Evolutionary conservation across 2,797 vertebrate species (phyloP).

Genomic region (Falco berigora): DNA sequence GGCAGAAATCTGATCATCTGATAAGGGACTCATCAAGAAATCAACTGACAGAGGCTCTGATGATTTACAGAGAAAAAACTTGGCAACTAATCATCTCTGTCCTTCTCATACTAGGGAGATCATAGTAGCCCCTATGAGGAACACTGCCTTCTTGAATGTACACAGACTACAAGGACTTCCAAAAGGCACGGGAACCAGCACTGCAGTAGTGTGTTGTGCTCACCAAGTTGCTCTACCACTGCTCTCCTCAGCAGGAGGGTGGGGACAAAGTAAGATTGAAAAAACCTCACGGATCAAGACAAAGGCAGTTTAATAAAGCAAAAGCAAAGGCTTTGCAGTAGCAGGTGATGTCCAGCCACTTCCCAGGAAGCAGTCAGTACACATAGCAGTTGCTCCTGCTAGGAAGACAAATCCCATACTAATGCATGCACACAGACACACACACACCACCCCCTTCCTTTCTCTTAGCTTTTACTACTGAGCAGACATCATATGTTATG

Average conservation of each 20-base stretch:
- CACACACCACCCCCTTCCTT: background rate
- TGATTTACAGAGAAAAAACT: slow-evolving; percentile 8
- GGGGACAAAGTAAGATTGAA: background rate
- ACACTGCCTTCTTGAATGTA: background rate
- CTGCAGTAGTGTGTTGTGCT: background rate
- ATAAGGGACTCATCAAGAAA: slow-evolving; percentile 43
- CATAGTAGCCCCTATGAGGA: background rate
- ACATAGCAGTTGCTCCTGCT: background rate
- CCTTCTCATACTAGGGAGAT: background rate
- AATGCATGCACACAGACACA: background rate
- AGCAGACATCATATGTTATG: background rate
- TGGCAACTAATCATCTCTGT: background rate
- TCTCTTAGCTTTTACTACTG: background rate
- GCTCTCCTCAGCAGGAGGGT: background rate
- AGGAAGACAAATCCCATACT: background rate
- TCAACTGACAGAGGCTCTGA: slow-evolving; percentile 4
- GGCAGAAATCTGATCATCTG: slow-evolving; percentile 46
- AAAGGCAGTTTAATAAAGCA: background rate
- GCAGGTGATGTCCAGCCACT: background rate
- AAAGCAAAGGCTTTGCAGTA: background rate
- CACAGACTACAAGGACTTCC: background rate
- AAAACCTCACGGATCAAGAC: background rate
- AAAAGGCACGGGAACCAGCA: background rate
- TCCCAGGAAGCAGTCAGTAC: background rate
- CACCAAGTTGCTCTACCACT: background rate